Evolutionary conservation across 2,797 vertebrate genomes (phyloP).

Genomic region (Sebastes nivosus): DNA sequence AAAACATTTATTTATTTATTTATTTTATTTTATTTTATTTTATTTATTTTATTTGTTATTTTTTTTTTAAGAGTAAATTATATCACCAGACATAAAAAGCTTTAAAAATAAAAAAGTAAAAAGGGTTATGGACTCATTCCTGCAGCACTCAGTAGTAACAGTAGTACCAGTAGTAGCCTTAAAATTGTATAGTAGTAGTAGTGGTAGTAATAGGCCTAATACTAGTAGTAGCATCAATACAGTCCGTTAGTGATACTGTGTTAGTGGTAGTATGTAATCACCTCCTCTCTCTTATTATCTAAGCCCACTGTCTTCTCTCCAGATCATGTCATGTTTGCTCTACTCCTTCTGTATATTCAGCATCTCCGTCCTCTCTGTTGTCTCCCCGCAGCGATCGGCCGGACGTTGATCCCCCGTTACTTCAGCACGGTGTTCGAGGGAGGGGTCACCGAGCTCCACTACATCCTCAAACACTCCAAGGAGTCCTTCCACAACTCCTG

Average conservation of each 20-base stretch:
- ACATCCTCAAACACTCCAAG: slow-evolving; percentile 99
- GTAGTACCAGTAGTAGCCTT: not conserved
- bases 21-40: too few species aligned
- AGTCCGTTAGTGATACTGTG: not conserved
- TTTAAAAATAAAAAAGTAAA: too few species aligned
- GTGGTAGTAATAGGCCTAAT: not conserved
- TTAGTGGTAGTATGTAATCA: not conserved
- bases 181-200: not conserved
- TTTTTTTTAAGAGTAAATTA: too few species aligned
- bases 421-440: slow-evolving; percentile 99
- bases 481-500: slow-evolving; percentile 99
- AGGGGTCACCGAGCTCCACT: slow-evolving; percentile 97
- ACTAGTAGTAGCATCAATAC: not conserved
- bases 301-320: not conserved
- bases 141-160: not conserved
- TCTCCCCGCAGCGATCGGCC: slow-evolving; percentile 90
- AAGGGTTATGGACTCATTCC: too few species aligned
- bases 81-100: too few species aligned
- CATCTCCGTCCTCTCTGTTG: slow-evolving; percentile 24
- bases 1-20: not conserved
- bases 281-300: not conserved
- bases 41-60: too few species aligned
- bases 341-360: slow-evolving; percentile 5
- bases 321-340: not conserved
- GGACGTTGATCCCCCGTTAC: slow-evolving; percentile 98